Percentiles rank a stretch among this genome's conserved stretches.
Conservation (phyloP, 2,888 invertebrate species). For the Xestoiulus laeticollis region DNA sequence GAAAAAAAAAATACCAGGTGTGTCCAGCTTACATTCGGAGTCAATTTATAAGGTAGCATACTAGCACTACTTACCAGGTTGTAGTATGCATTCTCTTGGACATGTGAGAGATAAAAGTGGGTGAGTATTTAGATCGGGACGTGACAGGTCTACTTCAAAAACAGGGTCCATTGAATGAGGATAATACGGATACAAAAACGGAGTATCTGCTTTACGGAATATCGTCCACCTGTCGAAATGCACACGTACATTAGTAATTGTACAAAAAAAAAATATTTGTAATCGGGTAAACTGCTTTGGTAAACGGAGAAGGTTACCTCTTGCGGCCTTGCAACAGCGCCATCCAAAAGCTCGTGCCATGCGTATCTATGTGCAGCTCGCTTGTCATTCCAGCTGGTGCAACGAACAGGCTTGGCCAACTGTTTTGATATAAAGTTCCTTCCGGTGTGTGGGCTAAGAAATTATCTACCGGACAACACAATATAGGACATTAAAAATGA, state of each 20-base stretch:
- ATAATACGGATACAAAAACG: conserved; percentile 60
- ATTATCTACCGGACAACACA: conserved; percentile 55
- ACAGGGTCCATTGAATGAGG: conserved; percentile 60
- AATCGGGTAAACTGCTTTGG: not conserved
- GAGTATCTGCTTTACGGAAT: conserved; percentile 59
- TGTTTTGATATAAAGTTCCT: conserved; percentile 60
- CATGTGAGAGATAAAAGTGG: conserved; percentile 59
- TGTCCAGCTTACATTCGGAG: not conserved
- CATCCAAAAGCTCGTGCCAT: conserved; percentile 63
- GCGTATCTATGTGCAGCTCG: conserved; percentile 62
- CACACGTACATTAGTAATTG: not conserved
- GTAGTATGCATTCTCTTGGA: conserved; percentile 60
- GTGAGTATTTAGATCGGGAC: conserved; percentile 59
- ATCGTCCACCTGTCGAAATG: conserved; percentile 61
- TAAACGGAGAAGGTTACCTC: conserved; percentile 57
- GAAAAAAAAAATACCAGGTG: not conserved
- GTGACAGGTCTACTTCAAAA: conserved; percentile 59
- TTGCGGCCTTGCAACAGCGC: conserved; percentile 53
- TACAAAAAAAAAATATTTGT: not conserved
- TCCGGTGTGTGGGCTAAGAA: conserved; percentile 59
- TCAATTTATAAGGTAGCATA: not conserved
- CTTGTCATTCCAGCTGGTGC: conserved; percentile 61
- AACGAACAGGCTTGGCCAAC: conserved; percentile 63
- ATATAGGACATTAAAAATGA: not conserved
- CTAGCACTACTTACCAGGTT: conserved; percentile 57